These are phyloP conservation scores for Chaunax sp. DNA, from an alignment of 2,797 vertebrate genomes.

Conservation along the genomic window DNA sequence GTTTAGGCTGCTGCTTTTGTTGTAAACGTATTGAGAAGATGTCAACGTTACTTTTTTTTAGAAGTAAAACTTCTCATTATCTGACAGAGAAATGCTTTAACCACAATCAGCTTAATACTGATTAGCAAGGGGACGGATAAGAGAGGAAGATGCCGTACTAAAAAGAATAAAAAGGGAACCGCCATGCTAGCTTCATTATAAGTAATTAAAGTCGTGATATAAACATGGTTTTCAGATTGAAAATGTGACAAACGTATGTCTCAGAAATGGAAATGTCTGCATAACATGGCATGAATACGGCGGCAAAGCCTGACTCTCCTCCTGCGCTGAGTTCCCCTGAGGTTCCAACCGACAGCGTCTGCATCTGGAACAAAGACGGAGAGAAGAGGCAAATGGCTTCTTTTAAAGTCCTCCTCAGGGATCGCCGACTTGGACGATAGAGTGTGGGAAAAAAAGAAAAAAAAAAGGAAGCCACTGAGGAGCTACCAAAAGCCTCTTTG, in stretches of 20 bases:
- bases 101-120: too few species aligned
- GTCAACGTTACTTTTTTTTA: constrained; percentile 1
- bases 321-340: constrained; percentile 30
- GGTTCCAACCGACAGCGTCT: constrained; percentile 26
- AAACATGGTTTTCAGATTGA: neutral
- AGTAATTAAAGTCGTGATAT: neutral
- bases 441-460: constrained; percentile 12
- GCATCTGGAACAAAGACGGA: constrained; percentile 50
- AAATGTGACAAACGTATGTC: neutral
- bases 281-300: constrained; percentile 11
- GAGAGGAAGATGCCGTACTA: neutral
- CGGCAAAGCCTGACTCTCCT: constrained; percentile 21
- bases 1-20: too few species aligned
- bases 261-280: constrained; percentile 12
- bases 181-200: neutral
- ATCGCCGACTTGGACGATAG: constrained; percentile 41
- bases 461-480: constrained; percentile 30
- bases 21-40: constrained; percentile 3
- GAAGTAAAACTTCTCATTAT: neutral
- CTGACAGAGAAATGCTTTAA: neutral
- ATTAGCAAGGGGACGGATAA: neutral
- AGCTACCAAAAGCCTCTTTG: constrained; percentile 45
- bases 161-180: neutral
- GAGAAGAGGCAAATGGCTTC: constrained; percentile 57
- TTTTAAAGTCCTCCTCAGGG: constrained; percentile 54